Evolutionary conservation across 2,113 vertebrate genomes (phyloP).

Genomic region (Ia io): DNA sequence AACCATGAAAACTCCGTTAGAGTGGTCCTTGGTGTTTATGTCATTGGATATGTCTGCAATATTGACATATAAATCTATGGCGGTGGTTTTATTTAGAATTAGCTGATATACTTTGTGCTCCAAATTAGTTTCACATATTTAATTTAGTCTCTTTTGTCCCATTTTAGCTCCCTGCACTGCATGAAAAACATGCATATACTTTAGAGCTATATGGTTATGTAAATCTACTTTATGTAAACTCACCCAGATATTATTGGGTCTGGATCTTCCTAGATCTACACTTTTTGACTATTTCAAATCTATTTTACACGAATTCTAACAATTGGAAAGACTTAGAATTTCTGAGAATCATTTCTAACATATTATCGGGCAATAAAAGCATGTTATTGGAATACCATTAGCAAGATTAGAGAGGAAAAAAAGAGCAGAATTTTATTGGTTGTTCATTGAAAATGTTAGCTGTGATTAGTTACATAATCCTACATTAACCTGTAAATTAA

Average conservation of each 20-base stretch:
- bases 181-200: conserved; percentile 82
- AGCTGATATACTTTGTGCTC: conserved; percentile 83
- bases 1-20: conserved; percentile 83
- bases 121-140: conserved; percentile 85
- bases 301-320: conserved; percentile 78
- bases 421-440: conserved; percentile 88
- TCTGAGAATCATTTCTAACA: conserved; percentile 81
- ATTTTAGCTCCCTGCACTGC: conserved; percentile 77
- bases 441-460: conserved; percentile 94
- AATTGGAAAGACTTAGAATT: conserved; percentile 79
- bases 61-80: conserved; percentile 82
- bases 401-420: conserved; percentile 80
- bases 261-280: conserved; percentile 79
- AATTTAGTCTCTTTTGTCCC: conserved; percentile 81
- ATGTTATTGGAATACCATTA: conserved; percentile 87
- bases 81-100: conserved; percentile 86
- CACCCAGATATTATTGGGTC: conserved; percentile 80
- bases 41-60: conserved; percentile 80
- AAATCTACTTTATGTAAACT: conserved; percentile 82
- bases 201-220: conserved; percentile 84
- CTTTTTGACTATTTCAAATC: conserved; percentile 84
- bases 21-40: conserved; percentile 80
- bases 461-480: conserved; percentile 99
- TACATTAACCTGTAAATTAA: conserved; percentile 99
- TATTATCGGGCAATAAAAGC: conserved; percentile 83